These are phyloP conservation scores for Motacilla alba DNA, from an alignment of 2,113 vertebrate genomes.

Conservation along the genomic window DNA sequence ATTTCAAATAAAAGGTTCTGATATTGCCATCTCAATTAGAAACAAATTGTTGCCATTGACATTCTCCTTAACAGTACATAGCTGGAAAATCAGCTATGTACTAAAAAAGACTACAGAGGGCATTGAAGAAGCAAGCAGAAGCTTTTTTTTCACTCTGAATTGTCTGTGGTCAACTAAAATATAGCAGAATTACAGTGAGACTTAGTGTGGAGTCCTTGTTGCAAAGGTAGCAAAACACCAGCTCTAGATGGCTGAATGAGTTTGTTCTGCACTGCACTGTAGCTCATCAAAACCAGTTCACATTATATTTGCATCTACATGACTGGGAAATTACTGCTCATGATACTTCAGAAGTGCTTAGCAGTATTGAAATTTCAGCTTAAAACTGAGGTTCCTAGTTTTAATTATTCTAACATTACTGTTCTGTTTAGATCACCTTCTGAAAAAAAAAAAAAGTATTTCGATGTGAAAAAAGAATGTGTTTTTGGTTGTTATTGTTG, in stretches of 20 bases:
- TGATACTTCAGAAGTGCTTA: not conserved
- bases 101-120: not conserved
- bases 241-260: not conserved
- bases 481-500: not conserved
- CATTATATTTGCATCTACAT: not conserved
- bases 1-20: not conserved
- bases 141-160: not conserved
- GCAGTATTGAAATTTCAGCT: not conserved
- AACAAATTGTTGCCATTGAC: not conserved
- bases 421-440: slow-evolving; percentile 29
- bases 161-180: not conserved
- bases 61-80: not conserved
- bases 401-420: not conserved
- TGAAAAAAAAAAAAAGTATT: slow-evolving; percentile 1
- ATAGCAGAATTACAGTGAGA: not conserved
- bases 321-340: not conserved
- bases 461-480: not conserved
- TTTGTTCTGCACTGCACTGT: not conserved
- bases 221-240: not conserved
- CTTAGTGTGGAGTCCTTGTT: not conserved
- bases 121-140: not conserved
- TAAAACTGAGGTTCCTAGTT: slow-evolving; percentile 1
- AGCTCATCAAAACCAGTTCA: not conserved
- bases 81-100: not conserved
- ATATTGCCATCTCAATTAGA: not conserved